Percentiles rank a stretch among this genome's conserved stretches.
Evolutionary conservation across 1,140 invertebrate genomes (phyloP).

Genomic region (Myzus persicae): DNA sequence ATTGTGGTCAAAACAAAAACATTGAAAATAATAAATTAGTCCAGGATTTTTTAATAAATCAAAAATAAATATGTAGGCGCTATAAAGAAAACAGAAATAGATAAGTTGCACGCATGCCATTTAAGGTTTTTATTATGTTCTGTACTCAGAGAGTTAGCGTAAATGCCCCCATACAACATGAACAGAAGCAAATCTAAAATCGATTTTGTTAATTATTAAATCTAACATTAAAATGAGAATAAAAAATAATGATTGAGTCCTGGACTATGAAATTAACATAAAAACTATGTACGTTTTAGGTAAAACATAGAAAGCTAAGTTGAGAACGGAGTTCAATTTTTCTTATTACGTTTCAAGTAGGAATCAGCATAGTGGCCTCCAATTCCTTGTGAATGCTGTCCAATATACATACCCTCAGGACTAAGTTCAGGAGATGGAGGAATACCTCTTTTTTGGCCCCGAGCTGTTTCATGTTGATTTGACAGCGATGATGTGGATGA

Average conservation of each 20-base stretch:
- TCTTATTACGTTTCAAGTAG: slow-evolving; percentile 67
- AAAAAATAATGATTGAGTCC: slow-evolving; percentile 22
- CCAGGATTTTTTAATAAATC: slow-evolving; percentile 14
- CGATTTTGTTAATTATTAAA: not conserved
- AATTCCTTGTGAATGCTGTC: slow-evolving; percentile 70
- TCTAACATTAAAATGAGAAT: not conserved
- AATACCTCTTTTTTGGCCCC: slow-evolving; percentile 68
- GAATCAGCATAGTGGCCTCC: slow-evolving; percentile 70
- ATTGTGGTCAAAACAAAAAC: not conserved
- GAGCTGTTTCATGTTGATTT: slow-evolving; percentile 61
- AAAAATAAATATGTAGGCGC: not conserved
- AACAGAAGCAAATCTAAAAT: slow-evolving; percentile 16
- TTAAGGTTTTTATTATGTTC: not conserved
- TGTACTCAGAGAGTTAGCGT: not conserved
- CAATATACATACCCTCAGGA: slow-evolving; percentile 68
- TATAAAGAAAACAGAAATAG: slow-evolving; percentile 50
- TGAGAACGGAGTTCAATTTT: slow-evolving; percentile 61
- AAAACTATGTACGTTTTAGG: not conserved
- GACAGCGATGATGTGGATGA: slow-evolving; percentile 50
- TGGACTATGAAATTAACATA: slow-evolving; percentile 11
- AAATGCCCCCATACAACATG: not conserved
- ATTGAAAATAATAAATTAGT: not conserved
- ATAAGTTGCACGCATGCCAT: slow-evolving; percentile 4
- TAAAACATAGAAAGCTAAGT: slow-evolving; percentile 1
- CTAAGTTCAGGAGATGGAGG: slow-evolving; percentile 68